These are phyloP conservation scores for Rousettus madagascariensis DNA, from an alignment of 2,797 vertebrate genomes.

Conservation along the genomic window DNA sequence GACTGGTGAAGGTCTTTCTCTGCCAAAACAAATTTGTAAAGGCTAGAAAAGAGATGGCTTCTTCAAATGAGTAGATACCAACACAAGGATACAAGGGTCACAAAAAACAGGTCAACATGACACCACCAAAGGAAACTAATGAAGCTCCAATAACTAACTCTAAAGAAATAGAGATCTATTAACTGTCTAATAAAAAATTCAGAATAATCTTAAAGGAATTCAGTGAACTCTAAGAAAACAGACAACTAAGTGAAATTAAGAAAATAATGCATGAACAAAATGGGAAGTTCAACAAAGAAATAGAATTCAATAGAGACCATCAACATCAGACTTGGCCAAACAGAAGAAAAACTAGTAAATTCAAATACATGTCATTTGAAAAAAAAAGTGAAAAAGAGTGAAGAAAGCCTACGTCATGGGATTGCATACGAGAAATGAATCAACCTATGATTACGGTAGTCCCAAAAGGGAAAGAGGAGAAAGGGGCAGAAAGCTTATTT, in stretches of 20 bases:
- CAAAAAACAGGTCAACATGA: background rate
- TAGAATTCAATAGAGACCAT: background rate
- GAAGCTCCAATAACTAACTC: background rate
- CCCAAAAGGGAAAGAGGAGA: background rate
- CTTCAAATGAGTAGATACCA: background rate
- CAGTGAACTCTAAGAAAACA: background rate
- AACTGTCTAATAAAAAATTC: background rate
- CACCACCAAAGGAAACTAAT: background rate
- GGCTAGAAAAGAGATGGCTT: background rate
- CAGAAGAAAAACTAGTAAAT: background rate
- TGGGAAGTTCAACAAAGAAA: background rate
- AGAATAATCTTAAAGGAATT: background rate
- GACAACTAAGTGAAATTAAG: background rate
- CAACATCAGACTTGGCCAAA: background rate
- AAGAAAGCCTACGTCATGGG: background rate
- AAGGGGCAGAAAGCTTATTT: background rate
- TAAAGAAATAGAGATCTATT: background rate
- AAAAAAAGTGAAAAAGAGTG: background rate
- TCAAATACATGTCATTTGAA: background rate
- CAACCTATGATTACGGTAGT: background rate
- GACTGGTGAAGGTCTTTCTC: background rate
- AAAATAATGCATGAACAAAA: background rate
- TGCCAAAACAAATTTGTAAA: background rate
- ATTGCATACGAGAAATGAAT: background rate
- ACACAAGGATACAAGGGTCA: background rate